Base-by-base conservation (phyloP, 2,113 vertebrate genomes). In the Carettochelys insculpta region DNA sequence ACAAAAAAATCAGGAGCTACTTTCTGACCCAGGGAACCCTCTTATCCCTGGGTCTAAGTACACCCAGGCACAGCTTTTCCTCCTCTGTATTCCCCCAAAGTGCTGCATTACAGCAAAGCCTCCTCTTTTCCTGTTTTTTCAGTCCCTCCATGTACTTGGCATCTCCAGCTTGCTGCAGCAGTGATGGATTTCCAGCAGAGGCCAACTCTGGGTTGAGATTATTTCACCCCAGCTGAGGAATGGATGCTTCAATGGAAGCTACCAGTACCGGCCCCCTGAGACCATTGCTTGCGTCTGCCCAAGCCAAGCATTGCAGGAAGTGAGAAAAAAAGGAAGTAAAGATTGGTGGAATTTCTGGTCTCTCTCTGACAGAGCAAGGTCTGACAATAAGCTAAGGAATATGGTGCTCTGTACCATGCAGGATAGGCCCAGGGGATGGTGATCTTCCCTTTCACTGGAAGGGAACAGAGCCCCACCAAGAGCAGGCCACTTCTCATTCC, bases 131-230 rank as follows among this genome's bases (percentile, higher is more conserved):
- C 51, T 13, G 54, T 22, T 75, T 11, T 65, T 6, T 1, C 82
- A 22, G 45, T 2, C 1, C 43, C n/a, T 86, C 17, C 38, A 3
- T 41, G 5, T 54, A 0, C 0, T 0, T 1, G 2, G 5, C 68
- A 45, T 1, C 19, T 68, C 43, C 78, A 12, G 83, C 58, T 8
- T 8, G 58, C 78, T 12, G 3, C 6, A 24, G 71, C 90, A 88
- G 87, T 77, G 25, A 0, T 0, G 10, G 24, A 0, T 14, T 27
- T 65, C 12, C 88, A 4, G 2, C 34, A 47, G 20, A 51, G 56
- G 29, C 76, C 4, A 2, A 0, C 0, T 8, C 58, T 84, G 52
- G 13, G 54, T 41, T 19, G 17, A 88, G 82, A 4, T 0, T 11
- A 0, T 4, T 58, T 43, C 0, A 12, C 73, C 1, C 51, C 17